phyloP scores from a whole-genome alignment of 2,888 invertebrate genomes.

The Sesia bembeciformis region DNA sequence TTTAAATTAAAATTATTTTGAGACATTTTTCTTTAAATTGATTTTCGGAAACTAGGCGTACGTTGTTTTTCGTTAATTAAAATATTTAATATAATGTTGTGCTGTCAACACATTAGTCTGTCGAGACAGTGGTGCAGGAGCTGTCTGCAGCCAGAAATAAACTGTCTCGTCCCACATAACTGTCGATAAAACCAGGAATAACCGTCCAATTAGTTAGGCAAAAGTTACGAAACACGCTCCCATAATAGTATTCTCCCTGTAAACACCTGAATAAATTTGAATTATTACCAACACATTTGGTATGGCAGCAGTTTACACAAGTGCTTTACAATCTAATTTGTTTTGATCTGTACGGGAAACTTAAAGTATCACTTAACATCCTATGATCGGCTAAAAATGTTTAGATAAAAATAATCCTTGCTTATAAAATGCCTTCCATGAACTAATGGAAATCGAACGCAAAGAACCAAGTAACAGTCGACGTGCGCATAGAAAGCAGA shows the following conservation, averaged over 20 bases:
- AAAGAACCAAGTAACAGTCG: not conserved
- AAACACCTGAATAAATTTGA: not conserved
- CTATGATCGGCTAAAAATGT: not conserved
- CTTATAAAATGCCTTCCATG: not conserved
- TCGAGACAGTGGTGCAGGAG: constrained; percentile 29
- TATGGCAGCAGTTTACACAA: constrained; percentile 6
- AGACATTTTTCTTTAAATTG: no score
- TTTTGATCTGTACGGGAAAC: not conserved
- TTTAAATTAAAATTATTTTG: no score
- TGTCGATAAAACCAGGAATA: constrained; percentile 38
- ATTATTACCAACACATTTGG: constrained; percentile 7
- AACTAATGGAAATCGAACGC: not conserved
- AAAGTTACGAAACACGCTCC: constrained; percentile 20
- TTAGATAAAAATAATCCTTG: not conserved
- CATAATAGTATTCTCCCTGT: not conserved
- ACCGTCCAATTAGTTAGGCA: constrained; percentile 24
- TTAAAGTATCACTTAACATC: not conserved
- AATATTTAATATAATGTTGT: not conserved
- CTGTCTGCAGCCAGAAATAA: constrained; percentile 44
- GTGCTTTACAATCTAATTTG: not conserved
- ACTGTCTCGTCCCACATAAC: constrained; percentile 47
- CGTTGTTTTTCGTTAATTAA: no score
- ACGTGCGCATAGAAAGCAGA: not conserved
- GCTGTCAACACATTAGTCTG: constrained; percentile 24
- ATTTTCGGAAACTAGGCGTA: no score